Base-by-base conservation (phyloP, 2,797 vertebrate genomes). In the Loris lydekkerianus region DNA sequence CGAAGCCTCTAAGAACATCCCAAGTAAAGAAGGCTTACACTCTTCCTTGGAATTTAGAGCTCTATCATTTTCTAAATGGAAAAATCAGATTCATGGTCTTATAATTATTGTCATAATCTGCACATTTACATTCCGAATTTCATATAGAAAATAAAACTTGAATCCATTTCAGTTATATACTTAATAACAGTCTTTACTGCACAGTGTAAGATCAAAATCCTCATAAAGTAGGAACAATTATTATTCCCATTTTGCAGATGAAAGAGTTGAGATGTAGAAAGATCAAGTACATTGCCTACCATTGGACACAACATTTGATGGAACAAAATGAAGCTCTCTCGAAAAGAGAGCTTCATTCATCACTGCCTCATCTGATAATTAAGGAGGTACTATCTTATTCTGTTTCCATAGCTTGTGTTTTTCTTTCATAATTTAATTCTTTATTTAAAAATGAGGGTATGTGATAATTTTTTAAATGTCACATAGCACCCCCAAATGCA, bases 241-340 rank as follows among this genome's bases (percentile, higher is more conserved):
- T 65, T 70, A 56, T 34, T 43, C 49, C 63, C 73, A 91, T 91
- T 95, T 94, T 83, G 63, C 13, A 86, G 13, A 73, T 56, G 40
- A 89, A 9, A n/a, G 15, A 77, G 87, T 34, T 37, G 17, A 96
- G 61, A 34, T 77, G 63, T 75, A 82, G 58, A 90, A 97, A 97
- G 58, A 56, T 34, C 82, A 72, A 92, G 29, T 81, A 80, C 53
- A 69, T 81, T 61, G 37, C 17, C n/a, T 65, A 25, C 18, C 46
- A 20, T 87, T 49, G 37, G 3, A 40, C 21, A 43, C 7, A 65
- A n/a, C 65, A 56, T 85, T 85, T 53, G 25, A 27, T 27, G 2
- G 11, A 69, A 34, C 34, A 34, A 34, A 34, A 34, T 34, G 34
- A 34, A 34, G 34, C 34, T 34, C 34, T 34, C 34, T 75, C 18